phyloP scores from a whole-genome alignment of 1,140 invertebrate genomes.

The Anadara kagoshimensis region DNA sequence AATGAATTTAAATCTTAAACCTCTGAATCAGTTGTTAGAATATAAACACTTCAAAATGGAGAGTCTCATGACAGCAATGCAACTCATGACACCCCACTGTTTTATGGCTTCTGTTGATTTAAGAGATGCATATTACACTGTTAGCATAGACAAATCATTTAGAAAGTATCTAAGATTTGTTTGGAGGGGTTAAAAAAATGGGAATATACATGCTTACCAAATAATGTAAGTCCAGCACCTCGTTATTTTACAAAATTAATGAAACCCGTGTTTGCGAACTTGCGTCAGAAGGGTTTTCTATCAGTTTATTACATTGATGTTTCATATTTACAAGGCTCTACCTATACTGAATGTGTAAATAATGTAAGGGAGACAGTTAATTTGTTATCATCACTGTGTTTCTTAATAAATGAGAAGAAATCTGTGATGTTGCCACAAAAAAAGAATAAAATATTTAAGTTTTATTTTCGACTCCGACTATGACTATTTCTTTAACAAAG shows the following conservation, averaged over 20 bases:
- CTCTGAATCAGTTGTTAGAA: too few species aligned
- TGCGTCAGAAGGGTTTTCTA: conserved; percentile 5
- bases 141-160: conserved; percentile 12
- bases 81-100: conserved; percentile 26
- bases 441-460: too few species aligned
- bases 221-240: conserved; percentile 24
- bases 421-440: too few species aligned
- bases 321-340: not conserved
- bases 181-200: conserved; percentile 26
- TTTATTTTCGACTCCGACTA: too few species aligned
- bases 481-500: too few species aligned
- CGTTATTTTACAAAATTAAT: conserved; percentile 13
- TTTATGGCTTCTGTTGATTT: conserved; percentile 41
- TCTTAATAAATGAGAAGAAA: too few species aligned
- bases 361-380: too few species aligned
- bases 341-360: not conserved
- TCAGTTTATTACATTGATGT: conserved; percentile 13
- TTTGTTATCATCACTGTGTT: too few species aligned
- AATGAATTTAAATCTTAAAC: too few species aligned
- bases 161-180: conserved; percentile 44
- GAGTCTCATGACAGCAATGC: conserved; percentile 18
- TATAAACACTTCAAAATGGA: conserved; percentile 50
- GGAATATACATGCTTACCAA: conserved; percentile 34
- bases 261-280: conserved; percentile 1
- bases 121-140: conserved; percentile 42